These are phyloP conservation scores for Ephydatia muelleri DNA, from an alignment of 37 sponge, comb jelly and placozoan species.

Conservation along the genomic window DNA sequence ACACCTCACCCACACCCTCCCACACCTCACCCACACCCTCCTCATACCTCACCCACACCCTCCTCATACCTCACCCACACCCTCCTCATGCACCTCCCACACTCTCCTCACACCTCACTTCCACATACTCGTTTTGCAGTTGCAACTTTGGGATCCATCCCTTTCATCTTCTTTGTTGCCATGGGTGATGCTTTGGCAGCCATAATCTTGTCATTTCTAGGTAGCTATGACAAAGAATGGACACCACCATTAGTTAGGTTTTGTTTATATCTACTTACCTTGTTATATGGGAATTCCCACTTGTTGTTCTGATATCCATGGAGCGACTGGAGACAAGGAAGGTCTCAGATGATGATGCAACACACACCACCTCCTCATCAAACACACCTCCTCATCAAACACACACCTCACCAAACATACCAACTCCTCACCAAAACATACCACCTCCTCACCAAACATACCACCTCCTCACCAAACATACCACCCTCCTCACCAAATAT, in stretches of 20 bases:
- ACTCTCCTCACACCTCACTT: background rate
- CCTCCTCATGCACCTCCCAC: background rate
- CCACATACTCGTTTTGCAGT: background rate
- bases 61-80: conserved; percentile 16
- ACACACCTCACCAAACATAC: background rate
- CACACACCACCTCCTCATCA: background rate
- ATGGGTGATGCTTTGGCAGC: conserved; percentile 57
- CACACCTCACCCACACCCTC: background rate
- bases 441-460: too few relatives aligned
- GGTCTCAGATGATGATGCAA: background rate
- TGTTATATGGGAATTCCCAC: conserved; percentile 56
- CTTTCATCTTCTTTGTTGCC: conserved; percentile 51
- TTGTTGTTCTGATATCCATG: conserved; percentile 54
- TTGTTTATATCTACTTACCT: conserved; percentile 11
- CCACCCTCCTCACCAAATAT: background rate
- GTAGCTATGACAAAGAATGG: conserved; percentile 25
- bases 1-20: background rate
- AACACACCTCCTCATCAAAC: background rate
- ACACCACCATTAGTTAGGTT: background rate
- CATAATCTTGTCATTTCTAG: conserved; percentile 55
- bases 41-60: too few relatives aligned
- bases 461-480: too few relatives aligned
- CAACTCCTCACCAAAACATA: background rate
- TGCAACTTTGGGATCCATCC: background rate
- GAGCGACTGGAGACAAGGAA: conserved; percentile 29